Conservation (phyloP, 2,888 invertebrate species). For the Troides oblongomaculatus region DNA sequence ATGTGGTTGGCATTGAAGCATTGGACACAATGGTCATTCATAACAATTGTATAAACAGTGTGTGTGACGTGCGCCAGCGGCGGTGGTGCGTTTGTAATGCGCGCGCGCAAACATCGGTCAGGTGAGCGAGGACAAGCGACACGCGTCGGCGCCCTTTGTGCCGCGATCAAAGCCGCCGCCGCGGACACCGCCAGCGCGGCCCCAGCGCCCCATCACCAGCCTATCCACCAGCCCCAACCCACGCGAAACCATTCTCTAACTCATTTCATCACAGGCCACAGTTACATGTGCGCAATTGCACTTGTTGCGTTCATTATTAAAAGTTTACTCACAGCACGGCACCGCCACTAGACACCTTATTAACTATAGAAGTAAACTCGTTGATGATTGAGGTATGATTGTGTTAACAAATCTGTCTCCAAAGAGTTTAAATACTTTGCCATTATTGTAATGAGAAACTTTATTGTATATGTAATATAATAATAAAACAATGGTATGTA, state of each 20-base stretch:
- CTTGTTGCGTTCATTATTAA: constrained; percentile 10
- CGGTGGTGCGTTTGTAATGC: constrained; percentile 39
- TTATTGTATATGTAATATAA: not conserved
- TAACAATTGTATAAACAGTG: constrained; percentile 28
- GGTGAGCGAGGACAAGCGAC: constrained; percentile 74
- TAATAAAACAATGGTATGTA: not conserved
- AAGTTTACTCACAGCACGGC: constrained; percentile 34
- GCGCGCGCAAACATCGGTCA: constrained; percentile 57
- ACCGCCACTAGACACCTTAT: constrained; percentile 69
- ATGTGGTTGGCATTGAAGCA: constrained; percentile 35
- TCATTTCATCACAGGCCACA: constrained; percentile 25
- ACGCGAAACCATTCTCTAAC: constrained; percentile 17
- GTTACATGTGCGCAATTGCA: not conserved
- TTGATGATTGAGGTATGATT: constrained; percentile 52
- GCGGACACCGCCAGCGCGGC: constrained; percentile 47
- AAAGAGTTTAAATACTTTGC: constrained; percentile 4
- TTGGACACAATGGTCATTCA: constrained; percentile 27
- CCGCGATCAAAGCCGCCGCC: constrained; percentile 71
- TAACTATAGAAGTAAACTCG: constrained; percentile 65
- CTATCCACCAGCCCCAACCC: constrained; percentile 26
- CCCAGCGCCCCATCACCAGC: constrained; percentile 38
- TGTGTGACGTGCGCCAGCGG: constrained; percentile 27
- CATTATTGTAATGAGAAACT: constrained; percentile 5
- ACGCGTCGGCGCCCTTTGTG: constrained; percentile 73
- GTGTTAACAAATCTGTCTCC: constrained; percentile 30